Evolutionary conservation across 2,888 invertebrate genomes (phyloP).

Genomic region (Zeuzera pyrina): DNA sequence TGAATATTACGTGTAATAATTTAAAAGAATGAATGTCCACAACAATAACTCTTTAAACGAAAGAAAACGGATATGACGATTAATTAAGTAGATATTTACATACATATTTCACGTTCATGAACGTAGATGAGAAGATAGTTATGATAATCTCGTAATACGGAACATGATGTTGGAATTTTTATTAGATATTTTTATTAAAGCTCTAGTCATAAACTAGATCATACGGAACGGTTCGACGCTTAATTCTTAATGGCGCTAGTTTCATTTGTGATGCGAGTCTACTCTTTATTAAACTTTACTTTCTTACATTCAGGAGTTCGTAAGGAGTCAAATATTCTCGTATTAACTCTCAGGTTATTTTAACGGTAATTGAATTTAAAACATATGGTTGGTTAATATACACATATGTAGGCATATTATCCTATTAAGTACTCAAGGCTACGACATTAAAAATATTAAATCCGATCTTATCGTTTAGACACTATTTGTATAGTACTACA

Average conservation of each 20-base stretch:
- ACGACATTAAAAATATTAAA: no score
- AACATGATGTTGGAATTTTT: slow-evolving; percentile 38
- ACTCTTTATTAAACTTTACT: no score
- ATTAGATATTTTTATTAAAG: slow-evolving; percentile 60
- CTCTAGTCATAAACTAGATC: slow-evolving; percentile 50
- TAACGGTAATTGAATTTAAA: no score
- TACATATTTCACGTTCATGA: slow-evolving; percentile 39
- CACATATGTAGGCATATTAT: no score
- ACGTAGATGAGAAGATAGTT: slow-evolving; percentile 32
- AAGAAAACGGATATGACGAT: slow-evolving; percentile 35
- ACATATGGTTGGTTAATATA: no score
- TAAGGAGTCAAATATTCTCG: no score
- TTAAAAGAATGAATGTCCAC: slow-evolving; percentile 46
- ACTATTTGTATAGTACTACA: no score
- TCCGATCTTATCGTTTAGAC: no score
- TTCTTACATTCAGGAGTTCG: no score
- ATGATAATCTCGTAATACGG: slow-evolving; percentile 44
- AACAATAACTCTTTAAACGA: no score
- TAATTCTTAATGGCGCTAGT: slow-evolving; percentile 32
- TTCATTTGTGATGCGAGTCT: slow-evolving; percentile 43
- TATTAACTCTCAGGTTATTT: no score
- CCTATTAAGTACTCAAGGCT: no score
- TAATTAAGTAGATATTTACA: slow-evolving; percentile 52
- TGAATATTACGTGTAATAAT: slow-evolving; percentile 50
- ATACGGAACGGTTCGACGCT: slow-evolving; percentile 31